Conservation (phyloP, 2,113 vertebrate genomes). For the Centropus bengalensis region DNA sequence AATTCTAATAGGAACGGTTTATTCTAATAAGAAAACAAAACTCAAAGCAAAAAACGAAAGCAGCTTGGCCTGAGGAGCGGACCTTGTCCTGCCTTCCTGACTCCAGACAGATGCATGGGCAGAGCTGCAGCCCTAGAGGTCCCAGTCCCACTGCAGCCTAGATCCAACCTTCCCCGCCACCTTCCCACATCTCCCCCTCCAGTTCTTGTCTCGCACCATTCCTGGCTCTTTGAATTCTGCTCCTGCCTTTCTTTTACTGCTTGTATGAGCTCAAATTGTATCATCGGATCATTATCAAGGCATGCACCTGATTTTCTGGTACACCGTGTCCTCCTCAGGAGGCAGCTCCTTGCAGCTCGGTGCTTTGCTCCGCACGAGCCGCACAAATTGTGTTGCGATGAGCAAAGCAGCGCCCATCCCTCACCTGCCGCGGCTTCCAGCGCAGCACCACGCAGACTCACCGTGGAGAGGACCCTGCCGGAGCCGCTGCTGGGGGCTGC, state of each 20-base stretch:
- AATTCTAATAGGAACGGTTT: neutral
- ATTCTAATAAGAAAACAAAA: neutral
- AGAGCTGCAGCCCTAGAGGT: neutral
- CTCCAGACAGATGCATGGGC: neutral
- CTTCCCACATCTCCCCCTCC: neutral
- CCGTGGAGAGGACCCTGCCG: rapidly evolving
- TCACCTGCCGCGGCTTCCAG: neutral
- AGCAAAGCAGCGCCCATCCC: neutral
- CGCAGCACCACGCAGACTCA: rapidly evolving
- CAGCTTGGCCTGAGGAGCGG: neutral
- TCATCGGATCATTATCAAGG: neutral
- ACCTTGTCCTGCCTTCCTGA: neutral
- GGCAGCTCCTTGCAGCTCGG: neutral
- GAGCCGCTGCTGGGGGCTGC: rapidly evolving
- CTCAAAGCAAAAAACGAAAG: neutral
- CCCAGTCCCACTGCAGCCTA: neutral
- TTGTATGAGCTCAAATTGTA: neutral
- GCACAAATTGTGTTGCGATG: neutral
- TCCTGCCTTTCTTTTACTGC: neutral
- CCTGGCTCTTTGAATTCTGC: neutral
- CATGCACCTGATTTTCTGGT: neutral
- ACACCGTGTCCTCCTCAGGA: neutral
- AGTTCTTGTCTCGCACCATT: neutral
- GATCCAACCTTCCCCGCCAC: neutral
- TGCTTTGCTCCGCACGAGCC: neutral